Conservation (phyloP, 1,140 invertebrate genomes). For the Episyrphus balteatus region DNA sequence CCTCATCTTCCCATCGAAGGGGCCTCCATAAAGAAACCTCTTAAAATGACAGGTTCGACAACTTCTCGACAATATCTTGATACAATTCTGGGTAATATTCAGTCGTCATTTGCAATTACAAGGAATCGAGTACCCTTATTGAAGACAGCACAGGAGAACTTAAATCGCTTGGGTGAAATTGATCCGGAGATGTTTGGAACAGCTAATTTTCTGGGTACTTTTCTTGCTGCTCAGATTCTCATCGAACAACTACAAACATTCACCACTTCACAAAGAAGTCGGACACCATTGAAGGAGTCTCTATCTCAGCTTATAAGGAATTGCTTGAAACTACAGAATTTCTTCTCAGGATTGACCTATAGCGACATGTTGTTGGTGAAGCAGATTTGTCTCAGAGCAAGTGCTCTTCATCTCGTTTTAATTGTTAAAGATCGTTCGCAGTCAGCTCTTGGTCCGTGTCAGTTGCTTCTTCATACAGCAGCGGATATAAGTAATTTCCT, state of each 20-base stretch:
- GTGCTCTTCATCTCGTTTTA: slow-evolving; percentile 71
- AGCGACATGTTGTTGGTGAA: slow-evolving; percentile 65
- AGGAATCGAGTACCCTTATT: slow-evolving; percentile 42
- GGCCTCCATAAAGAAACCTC: slow-evolving; percentile 18
- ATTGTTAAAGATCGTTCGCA: slow-evolving; percentile 44
- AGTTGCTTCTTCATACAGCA: slow-evolving; percentile 34
- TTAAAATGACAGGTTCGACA: slow-evolving; percentile 18
- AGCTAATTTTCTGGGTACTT: slow-evolving; percentile 75
- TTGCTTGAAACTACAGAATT: slow-evolving; percentile 65
- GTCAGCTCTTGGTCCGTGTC: slow-evolving; percentile 40
- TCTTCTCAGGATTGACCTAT: slow-evolving; percentile 68
- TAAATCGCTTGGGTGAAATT: slow-evolving; percentile 68
- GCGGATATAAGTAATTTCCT: slow-evolving; percentile 29
- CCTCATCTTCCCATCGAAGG: slow-evolving; percentile 64
- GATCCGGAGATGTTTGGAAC: slow-evolving; percentile 70
- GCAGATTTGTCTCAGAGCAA: slow-evolving; percentile 71
- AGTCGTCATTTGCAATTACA: slow-evolving; percentile 48
- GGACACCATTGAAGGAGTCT: slow-evolving; percentile 31
- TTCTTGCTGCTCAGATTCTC: slow-evolving; percentile 56
- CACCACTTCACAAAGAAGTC: slow-evolving; percentile 21
- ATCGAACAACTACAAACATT: slow-evolving; percentile 35
- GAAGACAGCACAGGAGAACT: slow-evolving; percentile 59
- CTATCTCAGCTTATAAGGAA: slow-evolving; percentile 50
- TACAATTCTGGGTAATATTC: slow-evolving; percentile 58
- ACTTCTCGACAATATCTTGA: slow-evolving; percentile 53